These are phyloP conservation scores for Mellivora capensis DNA, from an alignment of 2,113 vertebrate genomes.

Conservation along the genomic window DNA sequence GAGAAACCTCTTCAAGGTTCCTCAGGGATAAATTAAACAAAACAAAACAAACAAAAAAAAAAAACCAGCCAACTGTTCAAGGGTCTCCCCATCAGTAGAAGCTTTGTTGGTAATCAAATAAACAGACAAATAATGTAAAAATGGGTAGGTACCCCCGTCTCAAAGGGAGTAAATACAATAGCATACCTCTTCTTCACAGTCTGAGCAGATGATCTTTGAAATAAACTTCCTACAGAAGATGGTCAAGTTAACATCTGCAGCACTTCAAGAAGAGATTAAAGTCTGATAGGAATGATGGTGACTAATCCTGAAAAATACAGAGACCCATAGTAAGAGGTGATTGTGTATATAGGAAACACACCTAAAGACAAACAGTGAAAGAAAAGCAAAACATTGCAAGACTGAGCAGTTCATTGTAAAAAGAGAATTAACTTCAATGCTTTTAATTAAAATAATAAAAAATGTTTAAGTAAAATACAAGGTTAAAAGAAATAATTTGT, in stretches of 20 bases:
- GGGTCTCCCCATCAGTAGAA: not conserved
- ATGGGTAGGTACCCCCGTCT: not conserved
- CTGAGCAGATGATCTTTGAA: not conserved
- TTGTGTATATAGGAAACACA: not conserved
- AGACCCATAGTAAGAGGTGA: not conserved
- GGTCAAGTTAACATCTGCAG: not conserved
- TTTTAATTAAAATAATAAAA: not conserved
- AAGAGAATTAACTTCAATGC: not conserved
- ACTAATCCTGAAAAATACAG: constrained; percentile 8
- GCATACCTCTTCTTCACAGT: not conserved
- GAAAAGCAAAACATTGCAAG: not conserved
- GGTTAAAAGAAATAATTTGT: not conserved
- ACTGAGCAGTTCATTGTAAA: not conserved
- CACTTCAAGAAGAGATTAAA: constrained; percentile 29
- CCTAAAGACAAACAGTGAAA: not conserved
- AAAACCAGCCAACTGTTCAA: not conserved
- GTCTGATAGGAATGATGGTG: not conserved
- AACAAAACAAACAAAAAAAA: not conserved
- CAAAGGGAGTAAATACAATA: not conserved
- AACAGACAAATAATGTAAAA: not conserved
- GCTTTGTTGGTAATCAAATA: not conserved
- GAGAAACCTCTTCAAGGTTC: not conserved
- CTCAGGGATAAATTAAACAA: not conserved
- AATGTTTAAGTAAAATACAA: not conserved
- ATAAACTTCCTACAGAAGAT: constrained; percentile 34